Conservation (phyloP, 1,140 invertebrate genomes). For the Portunus trituberculatus region DNA sequence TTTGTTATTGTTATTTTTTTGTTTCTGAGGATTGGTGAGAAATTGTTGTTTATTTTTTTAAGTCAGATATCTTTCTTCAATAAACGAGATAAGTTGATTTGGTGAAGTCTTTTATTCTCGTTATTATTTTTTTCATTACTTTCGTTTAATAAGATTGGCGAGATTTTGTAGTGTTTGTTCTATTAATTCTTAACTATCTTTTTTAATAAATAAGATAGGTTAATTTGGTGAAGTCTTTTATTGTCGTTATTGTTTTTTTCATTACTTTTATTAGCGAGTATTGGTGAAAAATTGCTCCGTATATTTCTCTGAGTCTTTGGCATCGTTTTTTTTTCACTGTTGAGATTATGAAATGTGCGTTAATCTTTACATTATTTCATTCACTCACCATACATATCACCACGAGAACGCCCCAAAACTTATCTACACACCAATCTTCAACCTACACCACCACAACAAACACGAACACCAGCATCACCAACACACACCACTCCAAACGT, state of each 20-base stretch:
- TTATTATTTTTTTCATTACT: neutral
- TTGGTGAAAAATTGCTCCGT: neutral
- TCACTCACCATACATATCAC: neutral
- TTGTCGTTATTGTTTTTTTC: neutral
- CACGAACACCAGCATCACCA: neutral
- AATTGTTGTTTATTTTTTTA: too few relatives aligned
- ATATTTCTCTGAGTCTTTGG: neutral
- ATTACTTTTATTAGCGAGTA: neutral
- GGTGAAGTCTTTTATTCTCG: neutral
- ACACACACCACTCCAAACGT: neutral
- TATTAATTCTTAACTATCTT: neutral
- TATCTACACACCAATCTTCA: neutral
- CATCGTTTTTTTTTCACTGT: neutral
- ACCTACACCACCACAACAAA: neutral
- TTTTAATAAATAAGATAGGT: too few relatives aligned
- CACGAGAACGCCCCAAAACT: neutral
- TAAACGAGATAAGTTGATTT: too few relatives aligned
- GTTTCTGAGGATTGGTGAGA: too few relatives aligned
- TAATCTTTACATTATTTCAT: too few relatives aligned
- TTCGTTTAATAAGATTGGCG: neutral
- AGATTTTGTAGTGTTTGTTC: neutral
- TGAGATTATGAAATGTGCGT: too few relatives aligned
- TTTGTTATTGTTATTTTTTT: neutral
- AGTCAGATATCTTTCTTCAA: too few relatives aligned
- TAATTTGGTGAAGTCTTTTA: too few relatives aligned